A percentile compares a stretch with the other conserved stretches of the same genome.
These are phyloP conservation scores for Sebastes variabilis DNA, from an alignment of 2,797 vertebrate species.

Conservation along the genomic window DNA sequence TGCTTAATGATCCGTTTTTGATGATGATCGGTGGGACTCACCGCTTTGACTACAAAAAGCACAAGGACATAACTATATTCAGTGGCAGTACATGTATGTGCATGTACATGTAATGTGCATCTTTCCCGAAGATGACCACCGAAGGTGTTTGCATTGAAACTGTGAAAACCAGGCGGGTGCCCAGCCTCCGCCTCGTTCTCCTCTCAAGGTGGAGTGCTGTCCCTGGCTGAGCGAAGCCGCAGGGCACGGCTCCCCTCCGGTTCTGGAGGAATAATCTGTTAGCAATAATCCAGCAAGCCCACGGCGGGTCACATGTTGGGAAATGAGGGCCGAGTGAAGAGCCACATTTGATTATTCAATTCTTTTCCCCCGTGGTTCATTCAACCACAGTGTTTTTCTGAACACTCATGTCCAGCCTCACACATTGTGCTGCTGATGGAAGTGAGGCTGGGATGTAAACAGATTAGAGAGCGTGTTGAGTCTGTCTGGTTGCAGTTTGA, in stretches of 20 bases:
- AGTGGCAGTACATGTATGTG: background rate
- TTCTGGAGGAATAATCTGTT: slow-evolving; percentile 53
- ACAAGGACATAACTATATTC: background rate
- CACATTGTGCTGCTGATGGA: slow-evolving; percentile 40
- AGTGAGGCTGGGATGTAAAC: slow-evolving; percentile 6
- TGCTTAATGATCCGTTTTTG: background rate
- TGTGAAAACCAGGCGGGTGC: background rate
- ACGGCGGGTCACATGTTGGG: slow-evolving; percentile 45
- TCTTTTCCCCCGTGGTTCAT: slow-evolving; percentile 50
- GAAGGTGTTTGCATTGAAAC: background rate
- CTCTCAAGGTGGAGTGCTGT: slow-evolving; percentile 3
- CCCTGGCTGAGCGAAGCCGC: background rate
- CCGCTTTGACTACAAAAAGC: slow-evolving; percentile 3
- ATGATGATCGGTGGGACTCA: background rate
- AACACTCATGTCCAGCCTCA: slow-evolving; percentile 20
- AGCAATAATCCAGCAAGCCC: slow-evolving; percentile 51
- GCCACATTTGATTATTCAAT: slow-evolving; percentile 45
- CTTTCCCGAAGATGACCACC: background rate
- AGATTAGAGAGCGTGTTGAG: slow-evolving; percentile 35
- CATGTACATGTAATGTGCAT: background rate
- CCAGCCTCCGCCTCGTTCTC: slow-evolving; percentile 12
- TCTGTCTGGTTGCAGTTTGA: background rate
- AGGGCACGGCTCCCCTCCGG: slow-evolving; percentile 13
- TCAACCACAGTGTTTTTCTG: slow-evolving; percentile 64
- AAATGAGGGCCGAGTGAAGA: slow-evolving; percentile 32